Percentiles rank a stretch among this genome's conserved stretches.
Conservation (phyloP, 2,113 vertebrate species). For the Halichoeres trimaculatus region DNA sequence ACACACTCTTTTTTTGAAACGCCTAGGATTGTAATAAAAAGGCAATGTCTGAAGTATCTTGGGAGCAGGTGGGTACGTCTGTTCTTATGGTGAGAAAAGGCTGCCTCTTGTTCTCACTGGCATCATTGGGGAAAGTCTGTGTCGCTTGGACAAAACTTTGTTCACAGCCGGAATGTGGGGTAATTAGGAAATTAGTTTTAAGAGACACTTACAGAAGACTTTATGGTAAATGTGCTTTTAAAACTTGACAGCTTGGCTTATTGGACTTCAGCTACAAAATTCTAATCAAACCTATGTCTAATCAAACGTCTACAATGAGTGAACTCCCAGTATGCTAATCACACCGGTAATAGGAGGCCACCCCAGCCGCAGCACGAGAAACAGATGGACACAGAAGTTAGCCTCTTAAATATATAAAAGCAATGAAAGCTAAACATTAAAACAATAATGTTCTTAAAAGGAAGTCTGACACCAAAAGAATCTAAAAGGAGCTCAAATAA, state of each 20-base stretch:
- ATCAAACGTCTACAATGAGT: no score
- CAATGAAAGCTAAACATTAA: no score
- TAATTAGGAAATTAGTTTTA: constrained; percentile 34
- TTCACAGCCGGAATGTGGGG: constrained; percentile 1
- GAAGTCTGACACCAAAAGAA: no score
- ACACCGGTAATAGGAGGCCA: no score
- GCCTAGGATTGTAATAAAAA: constrained; percentile 34
- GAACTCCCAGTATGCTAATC: no score
- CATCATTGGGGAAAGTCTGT: constrained; percentile 28
- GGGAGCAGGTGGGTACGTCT: constrained; percentile 36
- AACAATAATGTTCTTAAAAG: no score
- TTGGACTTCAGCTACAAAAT: neutral
- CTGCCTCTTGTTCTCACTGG: constrained; percentile 9
- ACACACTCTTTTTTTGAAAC: constrained; percentile 25
- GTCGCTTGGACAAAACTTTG: constrained; percentile 32
- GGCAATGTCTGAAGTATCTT: constrained; percentile 25
- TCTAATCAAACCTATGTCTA: constrained; percentile 8
- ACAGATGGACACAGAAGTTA: no score
- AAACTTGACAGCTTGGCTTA: neutral
- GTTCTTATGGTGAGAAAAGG: neutral
- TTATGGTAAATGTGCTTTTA: constrained; percentile 1
- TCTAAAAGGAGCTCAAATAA: no score
- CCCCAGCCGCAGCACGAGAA: no score
- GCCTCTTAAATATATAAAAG: no score
- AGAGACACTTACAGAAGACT: neutral